These are phyloP conservation scores for Priocnemis perturbator DNA, from an alignment of 2,888 invertebrate species.

Conservation along the genomic window DNA sequence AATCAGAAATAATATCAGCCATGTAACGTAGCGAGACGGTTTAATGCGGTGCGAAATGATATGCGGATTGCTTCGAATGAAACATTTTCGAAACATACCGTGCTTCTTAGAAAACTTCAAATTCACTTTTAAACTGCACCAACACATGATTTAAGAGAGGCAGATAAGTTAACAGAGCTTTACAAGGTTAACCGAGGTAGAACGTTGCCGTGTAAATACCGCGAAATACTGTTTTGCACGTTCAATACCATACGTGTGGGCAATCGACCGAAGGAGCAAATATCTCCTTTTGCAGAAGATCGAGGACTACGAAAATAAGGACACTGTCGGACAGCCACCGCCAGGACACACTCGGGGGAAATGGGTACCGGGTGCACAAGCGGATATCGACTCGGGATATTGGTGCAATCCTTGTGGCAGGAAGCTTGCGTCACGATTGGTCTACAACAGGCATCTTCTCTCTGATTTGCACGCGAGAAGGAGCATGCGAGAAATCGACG, in stretches of 20 bases:
- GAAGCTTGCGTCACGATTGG: constrained; percentile 82
- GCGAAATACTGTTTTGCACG: too few relatives aligned
- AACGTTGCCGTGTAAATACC: too few relatives aligned
- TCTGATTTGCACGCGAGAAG: constrained; percentile 81
- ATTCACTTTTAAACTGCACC: too few relatives aligned
- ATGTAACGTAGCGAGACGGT: too few relatives aligned
- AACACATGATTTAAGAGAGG: constrained; percentile 45
- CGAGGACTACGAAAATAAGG: constrained; percentile 62
- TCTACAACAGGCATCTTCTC: constrained; percentile 86
- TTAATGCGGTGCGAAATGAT: not conserved
- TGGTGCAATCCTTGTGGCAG: constrained; percentile 90
- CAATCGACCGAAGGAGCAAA: not conserved
- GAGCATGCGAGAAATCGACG: constrained; percentile 79
- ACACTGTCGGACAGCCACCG: constrained; percentile 76
- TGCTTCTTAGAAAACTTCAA: too few relatives aligned
- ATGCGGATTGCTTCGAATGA: too few relatives aligned
- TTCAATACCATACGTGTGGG: too few relatives aligned
- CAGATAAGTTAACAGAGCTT: too few relatives aligned
- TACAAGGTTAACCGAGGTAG: not conserved
- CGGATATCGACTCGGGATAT: constrained; percentile 79
- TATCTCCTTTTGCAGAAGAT: constrained; percentile 49
- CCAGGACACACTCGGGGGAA: constrained; percentile 86
- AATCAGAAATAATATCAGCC: not conserved
- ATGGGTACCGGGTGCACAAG: constrained; percentile 84
- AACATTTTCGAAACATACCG: too few relatives aligned